Evolutionary conservation across 2,113 vertebrate species (phyloP), one percentile per base, ranked within the genome.

Genomic region (Mirounga angustirostris): DNA sequence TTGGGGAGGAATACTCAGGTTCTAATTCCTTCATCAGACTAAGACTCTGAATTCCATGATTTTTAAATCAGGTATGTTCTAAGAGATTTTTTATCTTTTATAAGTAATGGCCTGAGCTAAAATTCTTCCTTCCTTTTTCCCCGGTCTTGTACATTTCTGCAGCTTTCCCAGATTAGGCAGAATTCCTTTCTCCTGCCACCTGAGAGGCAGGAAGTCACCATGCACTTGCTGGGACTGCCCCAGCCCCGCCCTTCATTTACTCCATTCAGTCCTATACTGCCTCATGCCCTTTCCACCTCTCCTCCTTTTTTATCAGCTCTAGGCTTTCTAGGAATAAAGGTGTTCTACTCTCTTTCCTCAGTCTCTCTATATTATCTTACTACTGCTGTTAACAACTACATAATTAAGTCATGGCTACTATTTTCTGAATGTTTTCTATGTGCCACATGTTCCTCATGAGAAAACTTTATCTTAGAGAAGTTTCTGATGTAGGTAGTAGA

Each of bases 1-100:
- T 22, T n/a, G 26, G 22, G 13, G 6, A 11, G 50, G 58, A 89
- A 76, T 36, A 1, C 10, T 43, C 63, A 40, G 59, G 5, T 30
- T 87, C 56, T 58, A 85, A 88, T 79, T 94, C 30, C 22, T 97
- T 92, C 82, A 69, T 65, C 67, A 82, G 58, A 5, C n/a, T 33
- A 82, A 92, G 19, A 76, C 26, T 18, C 13, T 26, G 46, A 79
- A 30, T 90, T 71, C 24, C 24, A 73, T 24, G 18, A 89, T 78
- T 59, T 93, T 85, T 33, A 78, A 79, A 50, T 67, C 46, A 65
- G 10, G 0, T 67, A 14, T 24, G 46, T 83, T 54, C 21, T 89
- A 78, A 90, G 13, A 67, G 43, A 21, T 89, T 69, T 69, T 69
- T 87, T 46, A 74, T 26, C 21, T 74, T 71, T 76, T 78, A 21